These are phyloP conservation scores for Talpa occidentalis DNA, from an alignment of 2,113 vertebrate species.

Conservation along the genomic window DNA sequence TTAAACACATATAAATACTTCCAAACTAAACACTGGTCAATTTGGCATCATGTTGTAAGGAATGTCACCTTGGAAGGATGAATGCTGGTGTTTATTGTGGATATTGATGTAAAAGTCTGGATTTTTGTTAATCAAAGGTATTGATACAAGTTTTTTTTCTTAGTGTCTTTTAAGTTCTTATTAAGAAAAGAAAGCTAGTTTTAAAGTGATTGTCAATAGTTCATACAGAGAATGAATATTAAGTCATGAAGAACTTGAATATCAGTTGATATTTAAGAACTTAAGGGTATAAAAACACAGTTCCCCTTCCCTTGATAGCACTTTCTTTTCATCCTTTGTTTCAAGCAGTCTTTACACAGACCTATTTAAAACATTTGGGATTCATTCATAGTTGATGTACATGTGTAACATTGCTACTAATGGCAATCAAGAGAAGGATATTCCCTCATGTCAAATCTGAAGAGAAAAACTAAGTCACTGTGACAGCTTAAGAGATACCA, in stretches of 20 bases:
- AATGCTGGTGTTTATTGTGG: conserved; percentile 2
- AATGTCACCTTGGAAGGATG: background rate
- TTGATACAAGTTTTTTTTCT: background rate
- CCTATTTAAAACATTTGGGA: conserved; percentile 69
- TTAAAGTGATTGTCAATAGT: conserved; percentile 34
- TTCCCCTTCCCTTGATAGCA: conserved; percentile 7
- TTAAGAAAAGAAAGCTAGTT: background rate
- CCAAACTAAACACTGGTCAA: background rate
- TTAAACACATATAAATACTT: background rate
- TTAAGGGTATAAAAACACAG: conserved; percentile 12
- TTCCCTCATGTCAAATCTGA: conserved; percentile 70
- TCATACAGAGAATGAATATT: background rate
- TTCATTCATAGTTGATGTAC: conserved; percentile 71
- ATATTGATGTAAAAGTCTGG: background rate
- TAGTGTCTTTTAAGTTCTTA: conserved; percentile 27
- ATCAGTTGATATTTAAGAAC: conserved; percentile 53
- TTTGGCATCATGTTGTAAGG: background rate
- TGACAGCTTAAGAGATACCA: conserved; percentile 71
- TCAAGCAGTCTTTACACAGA: conserved; percentile 56
- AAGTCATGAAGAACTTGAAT: conserved; percentile 18
- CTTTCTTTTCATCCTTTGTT: conserved; percentile 67
- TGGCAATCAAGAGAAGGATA: conserved; percentile 73
- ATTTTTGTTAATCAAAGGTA: conserved; percentile 46
- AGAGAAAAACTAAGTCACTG: conserved; percentile 71
- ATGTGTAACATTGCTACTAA: conserved; percentile 75